Evolutionary conservation across 2,797 vertebrate genomes (phyloP).

Genomic region (Choloepus didactylus): DNA sequence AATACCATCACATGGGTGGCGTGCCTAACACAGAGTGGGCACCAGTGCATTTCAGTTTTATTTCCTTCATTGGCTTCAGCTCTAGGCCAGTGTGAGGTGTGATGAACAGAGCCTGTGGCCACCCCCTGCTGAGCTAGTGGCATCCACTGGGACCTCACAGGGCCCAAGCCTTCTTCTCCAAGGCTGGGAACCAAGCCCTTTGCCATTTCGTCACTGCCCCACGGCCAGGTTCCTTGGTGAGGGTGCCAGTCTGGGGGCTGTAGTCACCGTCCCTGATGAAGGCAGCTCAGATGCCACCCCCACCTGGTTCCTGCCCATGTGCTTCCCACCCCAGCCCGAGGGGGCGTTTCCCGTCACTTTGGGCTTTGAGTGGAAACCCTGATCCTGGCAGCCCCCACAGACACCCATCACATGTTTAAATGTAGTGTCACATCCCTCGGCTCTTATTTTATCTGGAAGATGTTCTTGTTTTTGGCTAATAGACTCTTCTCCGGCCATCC

Average conservation of each 20-base stretch:
- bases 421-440: neutral
- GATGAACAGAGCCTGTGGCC: neutral
- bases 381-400: neutral
- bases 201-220: neutral
- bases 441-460: too few species aligned
- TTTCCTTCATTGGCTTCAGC: neutral
- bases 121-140: neutral
- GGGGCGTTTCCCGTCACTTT: rapidly evolving
- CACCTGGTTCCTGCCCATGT: neutral
- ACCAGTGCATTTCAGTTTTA: neutral
- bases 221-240: neutral
- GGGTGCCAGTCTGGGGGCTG: neutral
- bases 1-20: rapidly evolving
- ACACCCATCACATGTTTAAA: neutral
- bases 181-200: neutral
- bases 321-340: neutral
- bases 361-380: neutral
- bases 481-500: neutral
- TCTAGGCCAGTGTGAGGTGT: neutral
- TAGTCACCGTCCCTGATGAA: neutral
- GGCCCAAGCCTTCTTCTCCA: neutral
- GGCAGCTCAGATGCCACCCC: neutral
- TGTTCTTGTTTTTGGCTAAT: neutral
- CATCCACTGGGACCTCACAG: neutral
- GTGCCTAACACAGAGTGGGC: neutral